Base-by-base conservation (phyloP, 2,113 vertebrate genomes). In the Otolemur garnettii region DNA sequence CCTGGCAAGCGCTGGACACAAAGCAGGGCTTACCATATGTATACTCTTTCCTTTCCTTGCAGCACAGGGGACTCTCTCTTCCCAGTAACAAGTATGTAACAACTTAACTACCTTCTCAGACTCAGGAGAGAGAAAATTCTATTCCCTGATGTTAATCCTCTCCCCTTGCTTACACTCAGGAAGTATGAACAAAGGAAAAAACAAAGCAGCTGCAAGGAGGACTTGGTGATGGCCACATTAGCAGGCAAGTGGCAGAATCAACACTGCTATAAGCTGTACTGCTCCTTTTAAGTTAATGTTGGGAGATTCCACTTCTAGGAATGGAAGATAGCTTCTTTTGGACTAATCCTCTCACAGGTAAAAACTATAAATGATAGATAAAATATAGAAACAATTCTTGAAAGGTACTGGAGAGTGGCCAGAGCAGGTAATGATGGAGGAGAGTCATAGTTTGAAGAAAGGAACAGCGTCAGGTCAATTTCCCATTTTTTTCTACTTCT, bases 151-250 rank as follows among this genome's bases (percentile, higher is more conserved):
- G 17, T 11, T 30, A 59, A 35, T n/a, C 26, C n/a, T 35, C 26
- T 14, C 3, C 18, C 11, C 33, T 33, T 45, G 38, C 35, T 53
- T 35, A n/a, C 7, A 69, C 19, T 85, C 42, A 45, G 26, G 19
- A 80, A 94, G 21, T 24, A 24, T 7, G 15, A 55, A 83, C 33
- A 64, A n/a, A 78, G 69, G 57, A 22, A 35, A 85, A 69, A 30
- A 4, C 22, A 75, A 21, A 15, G 14, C 35, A 38, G 87, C 66
- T 7, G 0, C 5, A 26, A 11, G 21, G n/a, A 87, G n/a, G 78
- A 24, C 5, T 4, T 10, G 1, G 1, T 21, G 55, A 4, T 0
- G 10, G 74, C 35, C 50, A 30, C 69, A 57, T 24, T 19, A 35
- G 45, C 69, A n/a, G 26, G 8, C 7, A 15, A 35, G 69, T 4